A percentile compares a stretch with the other conserved stretches of the same genome.
These are phyloP conservation scores for Streblospio benedicti DNA, from an alignment of 1,140 invertebrate species.

Conservation along the genomic window DNA sequence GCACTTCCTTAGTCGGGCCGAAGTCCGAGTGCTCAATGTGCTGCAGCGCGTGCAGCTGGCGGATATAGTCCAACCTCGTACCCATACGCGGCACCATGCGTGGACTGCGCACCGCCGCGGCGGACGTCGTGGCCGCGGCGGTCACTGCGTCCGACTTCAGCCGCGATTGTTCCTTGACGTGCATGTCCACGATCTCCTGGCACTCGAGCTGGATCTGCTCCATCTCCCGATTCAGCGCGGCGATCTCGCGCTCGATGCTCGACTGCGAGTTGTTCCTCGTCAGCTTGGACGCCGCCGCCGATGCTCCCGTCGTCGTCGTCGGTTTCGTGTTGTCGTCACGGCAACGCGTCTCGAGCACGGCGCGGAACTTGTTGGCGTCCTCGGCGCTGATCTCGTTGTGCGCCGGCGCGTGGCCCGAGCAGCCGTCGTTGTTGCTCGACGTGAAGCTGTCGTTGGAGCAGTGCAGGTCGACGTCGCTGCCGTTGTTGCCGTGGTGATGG, in stretches of 20 bases:
- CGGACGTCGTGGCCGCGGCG: not conserved
- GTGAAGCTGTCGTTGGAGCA: slow-evolving; percentile 38
- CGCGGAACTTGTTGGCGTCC: slow-evolving; percentile 36
- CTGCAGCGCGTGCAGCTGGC: slow-evolving; percentile 36
- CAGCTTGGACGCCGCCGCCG: too few relatives aligned
- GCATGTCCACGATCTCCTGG: slow-evolving; percentile 40
- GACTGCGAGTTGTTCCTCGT: slow-evolving; percentile 36
- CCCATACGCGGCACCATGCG: slow-evolving; percentile 45
- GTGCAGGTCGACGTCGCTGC: slow-evolving; percentile 21
- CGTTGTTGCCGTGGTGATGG: too few relatives aligned
- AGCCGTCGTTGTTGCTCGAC: slow-evolving; percentile 31
- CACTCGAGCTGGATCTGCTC: slow-evolving; percentile 53
- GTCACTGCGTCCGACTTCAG: not conserved
- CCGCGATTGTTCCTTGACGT: slow-evolving; percentile 25
- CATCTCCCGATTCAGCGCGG: slow-evolving; percentile 53
- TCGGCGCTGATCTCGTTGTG: slow-evolving; percentile 32
- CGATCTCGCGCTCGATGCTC: slow-evolving; percentile 50
- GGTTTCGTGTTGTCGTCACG: slow-evolving; percentile 13
- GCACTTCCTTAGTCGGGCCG: too few relatives aligned
- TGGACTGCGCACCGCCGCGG: slow-evolving; percentile 26
- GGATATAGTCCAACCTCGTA: slow-evolving; percentile 50
- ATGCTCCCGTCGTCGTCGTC: slow-evolving; percentile 22
- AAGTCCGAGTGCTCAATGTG: too few relatives aligned
- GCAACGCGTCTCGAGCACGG: slow-evolving; percentile 35
- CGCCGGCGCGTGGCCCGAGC: slow-evolving; percentile 19